A percentile compares a stretch with the other conserved stretches of the same genome.
Evolutionary conservation across 2,888 invertebrate genomes (phyloP).

Genomic region (Apamea anceps): DNA sequence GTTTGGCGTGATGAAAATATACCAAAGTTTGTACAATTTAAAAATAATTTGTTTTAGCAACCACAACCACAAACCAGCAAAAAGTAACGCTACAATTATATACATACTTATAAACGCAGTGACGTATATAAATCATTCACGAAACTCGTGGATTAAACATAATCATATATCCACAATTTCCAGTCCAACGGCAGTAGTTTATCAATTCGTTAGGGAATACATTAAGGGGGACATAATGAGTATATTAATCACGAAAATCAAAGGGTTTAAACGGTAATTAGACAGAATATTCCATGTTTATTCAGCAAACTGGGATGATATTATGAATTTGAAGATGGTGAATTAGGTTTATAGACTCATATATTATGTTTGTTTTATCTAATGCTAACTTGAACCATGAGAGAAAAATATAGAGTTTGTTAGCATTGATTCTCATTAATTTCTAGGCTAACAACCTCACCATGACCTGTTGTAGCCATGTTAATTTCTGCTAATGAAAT

Average conservation of each 20-base stretch:
- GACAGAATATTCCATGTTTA: slow-evolving; percentile 10
- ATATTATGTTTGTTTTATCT: slow-evolving; percentile 3
- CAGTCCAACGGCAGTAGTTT: background rate
- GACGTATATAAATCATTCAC: slow-evolving; percentile 1
- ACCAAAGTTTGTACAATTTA: background rate
- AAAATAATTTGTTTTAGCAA: slow-evolving; percentile 3
- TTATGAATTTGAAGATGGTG: background rate
- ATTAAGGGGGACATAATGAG: background rate
- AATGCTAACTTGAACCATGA: background rate
- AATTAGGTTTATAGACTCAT: slow-evolving; percentile 12
- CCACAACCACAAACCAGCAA: slow-evolving; percentile 12
- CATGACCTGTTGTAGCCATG: background rate
- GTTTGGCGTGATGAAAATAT: slow-evolving; percentile 9
- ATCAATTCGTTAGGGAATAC: background rate
- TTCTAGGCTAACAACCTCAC: slow-evolving; percentile 40
- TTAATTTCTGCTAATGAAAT: slow-evolving; percentile 39
- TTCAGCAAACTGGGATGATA: background rate
- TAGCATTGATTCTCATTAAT: slow-evolving; percentile 10
- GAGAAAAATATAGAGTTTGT: slow-evolving; percentile 22
- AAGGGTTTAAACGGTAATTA: slow-evolving; percentile 12
- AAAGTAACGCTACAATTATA: slow-evolving; percentile 25
- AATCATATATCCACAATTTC: slow-evolving; percentile 2
- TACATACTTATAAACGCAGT: slow-evolving; percentile 14
- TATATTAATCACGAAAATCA: background rate
- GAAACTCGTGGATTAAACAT: background rate